Evolutionary conservation across 2,797 vertebrate genomes (phyloP), one percentile per base, ranked within the genome.

Genomic region (Geotria australis): DNA sequence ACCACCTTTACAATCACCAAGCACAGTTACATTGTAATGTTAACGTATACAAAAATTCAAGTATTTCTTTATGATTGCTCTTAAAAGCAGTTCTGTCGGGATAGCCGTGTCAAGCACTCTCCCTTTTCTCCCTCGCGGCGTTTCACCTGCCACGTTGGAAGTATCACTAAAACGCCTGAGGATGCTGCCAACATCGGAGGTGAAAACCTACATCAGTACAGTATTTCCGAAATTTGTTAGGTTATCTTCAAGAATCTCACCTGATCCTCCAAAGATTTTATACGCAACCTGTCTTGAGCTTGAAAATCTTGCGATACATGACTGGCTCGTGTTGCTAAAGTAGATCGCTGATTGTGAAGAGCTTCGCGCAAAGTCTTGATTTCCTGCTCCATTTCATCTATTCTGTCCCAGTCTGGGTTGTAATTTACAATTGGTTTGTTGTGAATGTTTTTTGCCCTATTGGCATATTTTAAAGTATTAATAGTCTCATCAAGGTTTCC

Each of bases 391-490:
- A 84, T 77, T 68, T 84, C 80, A 48, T 72, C 71, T 58, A 77
- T 67, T 8, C 71, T 71, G 48, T 76, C 76, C 63, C 74, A 70
- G 10, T 70, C 57, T 0, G 76, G 75, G 61, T 79, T 74, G 64
- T 79, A 77, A 63, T 73, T 71, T 51, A 75, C 67, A 59, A 71
- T 65, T 8, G 79, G 79, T 58, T 72, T 73, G 67, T 85, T 85
- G 60, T 69, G 74, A 61, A 89, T 76, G 47, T 77, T 76, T 60
- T 76, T 80, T 12, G 77, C 81, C 63, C 76, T 76, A 59, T 78
- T 77, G 4, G 83, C 82, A 57, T 83, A 86, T 68, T 79, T 80
- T 56, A 91, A 73, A 8, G 80, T 83, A 62, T 78, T 77, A 59
- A 86, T 66, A 47, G 82, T 83, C 65, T 88, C 84, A 8, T 79